Evolutionary conservation across 2,113 vertebrate genomes (phyloP).

Genomic region (Struthidea cinerea): DNA sequence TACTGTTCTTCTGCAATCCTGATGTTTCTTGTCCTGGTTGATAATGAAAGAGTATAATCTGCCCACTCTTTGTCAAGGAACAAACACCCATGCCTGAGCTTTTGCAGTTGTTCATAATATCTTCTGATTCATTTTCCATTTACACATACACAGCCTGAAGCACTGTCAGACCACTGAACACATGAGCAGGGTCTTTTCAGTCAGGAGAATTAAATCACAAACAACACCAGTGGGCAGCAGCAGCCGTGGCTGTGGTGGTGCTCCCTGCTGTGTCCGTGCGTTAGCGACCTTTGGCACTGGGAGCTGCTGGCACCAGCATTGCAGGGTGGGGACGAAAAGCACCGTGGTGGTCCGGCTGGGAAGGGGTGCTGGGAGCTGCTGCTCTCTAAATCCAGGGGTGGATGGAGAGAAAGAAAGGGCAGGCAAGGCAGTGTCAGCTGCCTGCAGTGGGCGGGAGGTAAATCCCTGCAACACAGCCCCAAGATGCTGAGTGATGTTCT

Average conservation of each 20-base stretch:
- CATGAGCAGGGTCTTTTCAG: neutral
- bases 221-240: fast-evolving
- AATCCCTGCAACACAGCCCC: neutral
- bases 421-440: neutral
- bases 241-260: fast-evolving
- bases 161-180: neutral
- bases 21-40: neutral
- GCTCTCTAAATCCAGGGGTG: neutral
- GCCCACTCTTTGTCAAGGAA: neutral
- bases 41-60: neutral
- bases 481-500: neutral
- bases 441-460: fast-evolving
- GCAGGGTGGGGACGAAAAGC: neutral
- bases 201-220: neutral
- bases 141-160: neutral
- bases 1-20: neutral
- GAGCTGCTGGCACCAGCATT: fast-evolving
- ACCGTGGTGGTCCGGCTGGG: fast-evolving
- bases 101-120: neutral
- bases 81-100: neutral
- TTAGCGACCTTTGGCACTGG: fast-evolving
- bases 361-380: neutral
- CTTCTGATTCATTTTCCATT: neutral
- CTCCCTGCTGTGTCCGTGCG: fast-evolving
- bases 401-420: neutral